Conservation (phyloP, 2,113 vertebrate species). For the Rhynchomys soricoides region DNA sequence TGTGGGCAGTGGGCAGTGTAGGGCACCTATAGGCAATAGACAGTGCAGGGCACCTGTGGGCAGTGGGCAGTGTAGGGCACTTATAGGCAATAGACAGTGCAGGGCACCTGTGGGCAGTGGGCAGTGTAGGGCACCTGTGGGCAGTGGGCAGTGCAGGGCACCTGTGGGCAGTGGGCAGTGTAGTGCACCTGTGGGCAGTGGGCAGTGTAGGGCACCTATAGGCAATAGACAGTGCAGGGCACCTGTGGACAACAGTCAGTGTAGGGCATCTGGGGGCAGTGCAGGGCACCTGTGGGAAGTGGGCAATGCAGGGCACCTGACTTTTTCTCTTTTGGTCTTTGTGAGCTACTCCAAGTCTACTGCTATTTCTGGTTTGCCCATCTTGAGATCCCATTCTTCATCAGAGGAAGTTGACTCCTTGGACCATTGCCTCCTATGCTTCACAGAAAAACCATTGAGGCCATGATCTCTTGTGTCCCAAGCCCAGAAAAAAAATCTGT, state of each 20-base stretch:
- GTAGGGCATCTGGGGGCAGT: background rate
- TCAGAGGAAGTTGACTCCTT: too few species aligned
- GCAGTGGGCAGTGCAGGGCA: background rate
- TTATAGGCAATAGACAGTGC: fast-evolving
- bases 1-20: background rate
- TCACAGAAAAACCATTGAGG: background rate
- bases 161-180: background rate
- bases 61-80: background rate
- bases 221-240: background rate
- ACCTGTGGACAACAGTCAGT: background rate
- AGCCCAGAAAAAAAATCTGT: too few species aligned
- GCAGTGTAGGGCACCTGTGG: background rate
- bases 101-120: background rate
- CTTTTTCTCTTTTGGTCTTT: background rate
- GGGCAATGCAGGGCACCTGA: background rate
- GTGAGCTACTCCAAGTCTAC: background rate
- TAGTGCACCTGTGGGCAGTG: background rate
- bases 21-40: fast-evolving
- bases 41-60: background rate
- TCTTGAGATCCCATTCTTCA: background rate
- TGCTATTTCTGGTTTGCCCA: background rate
- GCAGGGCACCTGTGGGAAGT: background rate
- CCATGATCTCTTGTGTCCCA: background rate
- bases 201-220: background rate
- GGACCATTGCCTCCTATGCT: background rate